Evolutionary conservation across 2,113 vertebrate genomes (phyloP), one percentile per base, ranked within the genome.

Genomic region (Aegotheles bennettii): DNA sequence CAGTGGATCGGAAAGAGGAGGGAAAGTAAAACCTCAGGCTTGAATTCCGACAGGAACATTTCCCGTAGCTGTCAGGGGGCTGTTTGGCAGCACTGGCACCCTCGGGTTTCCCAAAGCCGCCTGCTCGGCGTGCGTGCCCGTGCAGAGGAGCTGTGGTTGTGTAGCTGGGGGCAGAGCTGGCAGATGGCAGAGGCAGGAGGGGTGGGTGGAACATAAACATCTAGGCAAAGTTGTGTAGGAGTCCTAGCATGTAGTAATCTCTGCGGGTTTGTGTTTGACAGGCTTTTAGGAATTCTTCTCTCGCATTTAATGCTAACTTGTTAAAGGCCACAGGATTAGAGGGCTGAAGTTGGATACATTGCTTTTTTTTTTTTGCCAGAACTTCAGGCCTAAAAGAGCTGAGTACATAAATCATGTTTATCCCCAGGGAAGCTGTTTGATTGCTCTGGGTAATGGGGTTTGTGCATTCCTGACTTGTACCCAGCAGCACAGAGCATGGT

Each of bases 101-200:
- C 42, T 33, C 23, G 59, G 29, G 42, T 74, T 94, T 77, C 78
- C 84, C 69, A 47, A 77, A 42, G 4, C n/a, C 36, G 1, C 42
- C 33, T 1, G 4, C 61, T 57, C 0, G 1, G 36, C 1, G 0
- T 19, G 38, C 0, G 1, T 54, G 74, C 25, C 51, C 59, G 53
- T 65, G 80, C 71, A 81, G 79, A 56, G 85, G 59, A 63, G 57
- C n/a, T 53, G 67, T n/a, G 87, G 36, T 56, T 56, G 25, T 35
- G 1, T 13, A 29, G 59, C 54, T 93, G 83, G 61, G 60, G 47
- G 45, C 26, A 73, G 43, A 28, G 64, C 79, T 3, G 1, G 53
- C 91, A 91, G 60, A 93, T 94, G 85, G 69, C 67, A 84, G 61
- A 87, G 75, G 35, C 64, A 65, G 77, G 36, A 81, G 87, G 77